These are phyloP conservation scores for Enteromius treurensis DNA, from an alignment of 2,797 vertebrate genomes.

Conservation along the genomic window DNA sequence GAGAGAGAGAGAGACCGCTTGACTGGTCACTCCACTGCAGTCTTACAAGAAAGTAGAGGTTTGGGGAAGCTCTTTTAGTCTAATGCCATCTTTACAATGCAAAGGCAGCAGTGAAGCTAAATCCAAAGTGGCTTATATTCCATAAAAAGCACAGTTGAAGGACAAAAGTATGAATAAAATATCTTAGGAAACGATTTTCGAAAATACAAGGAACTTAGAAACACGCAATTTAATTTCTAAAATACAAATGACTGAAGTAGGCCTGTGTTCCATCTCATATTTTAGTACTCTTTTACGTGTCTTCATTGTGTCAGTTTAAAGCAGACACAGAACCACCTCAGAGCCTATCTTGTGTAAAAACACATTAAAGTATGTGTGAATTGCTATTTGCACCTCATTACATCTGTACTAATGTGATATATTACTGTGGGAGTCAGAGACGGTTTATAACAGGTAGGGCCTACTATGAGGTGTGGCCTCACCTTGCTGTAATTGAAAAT, in stretches of 20 bases:
- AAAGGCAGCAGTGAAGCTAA: neutral
- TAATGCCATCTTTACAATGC: neutral
- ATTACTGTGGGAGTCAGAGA: neutral
- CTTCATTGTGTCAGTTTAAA: conserved; percentile 5
- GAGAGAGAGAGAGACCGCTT: conserved; percentile 70
- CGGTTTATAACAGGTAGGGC: neutral
- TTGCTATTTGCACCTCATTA: neutral
- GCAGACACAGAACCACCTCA: neutral
- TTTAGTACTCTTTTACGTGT: neutral
- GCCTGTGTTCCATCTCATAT: neutral
- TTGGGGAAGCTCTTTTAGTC: conserved; percentile 14
- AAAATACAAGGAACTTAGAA: neutral
- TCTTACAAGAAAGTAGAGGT: conserved; percentile 32
- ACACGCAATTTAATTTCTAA: neutral
- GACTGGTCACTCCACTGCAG: conserved; percentile 76
- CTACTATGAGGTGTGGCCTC: neutral
- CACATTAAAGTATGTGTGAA: neutral
- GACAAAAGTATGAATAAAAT: neutral
- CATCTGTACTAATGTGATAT: neutral
- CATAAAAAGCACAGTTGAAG: neutral
- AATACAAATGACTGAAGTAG: neutral
- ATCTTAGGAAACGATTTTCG: neutral
- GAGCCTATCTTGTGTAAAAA: neutral
- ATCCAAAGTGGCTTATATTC: conserved; percentile 1
- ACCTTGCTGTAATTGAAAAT: neutral